phyloP scores from a whole-genome alignment of 2,888 invertebrate species.

The Caenorhabditis angaria region DNA sequence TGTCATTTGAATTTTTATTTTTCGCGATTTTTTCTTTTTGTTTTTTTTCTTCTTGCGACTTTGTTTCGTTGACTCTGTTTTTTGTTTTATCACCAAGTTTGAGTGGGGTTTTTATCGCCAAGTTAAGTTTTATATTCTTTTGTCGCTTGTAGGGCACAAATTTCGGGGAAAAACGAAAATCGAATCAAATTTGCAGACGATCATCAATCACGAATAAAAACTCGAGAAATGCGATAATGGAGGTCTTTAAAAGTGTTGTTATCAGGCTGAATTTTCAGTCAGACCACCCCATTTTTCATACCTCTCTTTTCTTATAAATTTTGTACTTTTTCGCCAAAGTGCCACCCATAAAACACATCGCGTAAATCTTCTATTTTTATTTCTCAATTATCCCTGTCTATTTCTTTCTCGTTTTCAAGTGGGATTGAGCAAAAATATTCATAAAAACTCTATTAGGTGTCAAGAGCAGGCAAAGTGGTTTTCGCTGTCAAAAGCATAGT shows the following conservation, averaged over 20 bases:
- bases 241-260: too few relatives aligned
- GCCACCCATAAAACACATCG: background rate
- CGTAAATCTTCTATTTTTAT: background rate
- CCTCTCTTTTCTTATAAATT: too few relatives aligned
- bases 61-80: background rate
- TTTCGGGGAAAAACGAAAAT: too few relatives aligned
- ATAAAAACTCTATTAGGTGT: constrained; percentile 41
- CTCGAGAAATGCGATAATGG: too few relatives aligned
- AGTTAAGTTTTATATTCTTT: too few relatives aligned
- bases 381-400: background rate
- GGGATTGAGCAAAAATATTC: constrained; percentile 4
- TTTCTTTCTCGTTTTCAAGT: constrained; percentile 5
- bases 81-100: too few relatives aligned
- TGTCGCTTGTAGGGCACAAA: too few relatives aligned
- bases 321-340: background rate
- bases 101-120: too few relatives aligned
- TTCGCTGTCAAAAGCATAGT: constrained; percentile 35
- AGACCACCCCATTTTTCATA: too few relatives aligned
- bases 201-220: too few relatives aligned
- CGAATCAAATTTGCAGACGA: too few relatives aligned
- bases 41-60: constrained; percentile 7
- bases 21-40: constrained; percentile 14
- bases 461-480: constrained; percentile 45
- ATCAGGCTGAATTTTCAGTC: too few relatives aligned
- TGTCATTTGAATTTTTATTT: background rate